phyloP scores from a whole-genome alignment of 2,113 vertebrate genomes.

The Poecile atricapillus region DNA sequence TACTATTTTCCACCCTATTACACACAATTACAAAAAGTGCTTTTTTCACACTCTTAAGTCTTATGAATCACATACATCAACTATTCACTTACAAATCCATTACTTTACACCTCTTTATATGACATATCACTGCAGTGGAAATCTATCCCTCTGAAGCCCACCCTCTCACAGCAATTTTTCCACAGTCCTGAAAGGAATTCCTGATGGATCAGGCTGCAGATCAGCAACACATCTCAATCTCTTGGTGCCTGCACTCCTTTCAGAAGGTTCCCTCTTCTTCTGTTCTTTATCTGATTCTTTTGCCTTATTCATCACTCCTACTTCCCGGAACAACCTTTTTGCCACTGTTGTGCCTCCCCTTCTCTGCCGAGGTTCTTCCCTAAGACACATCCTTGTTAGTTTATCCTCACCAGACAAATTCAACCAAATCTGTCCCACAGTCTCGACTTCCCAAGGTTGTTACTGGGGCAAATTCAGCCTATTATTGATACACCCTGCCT shows the following conservation, averaged over 20 bases:
- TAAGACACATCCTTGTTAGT: background rate
- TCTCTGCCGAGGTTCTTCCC: background rate
- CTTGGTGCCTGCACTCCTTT: background rate
- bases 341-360: background rate
- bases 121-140: background rate
- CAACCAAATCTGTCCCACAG: background rate
- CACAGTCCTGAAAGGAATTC: background rate
- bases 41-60: background rate
- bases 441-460: background rate
- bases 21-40: background rate
- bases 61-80: background rate
- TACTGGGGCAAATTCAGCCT: background rate
- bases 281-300: background rate
- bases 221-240: rapidly evolving
- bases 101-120: background rate
- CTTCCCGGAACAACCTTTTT: background rate
- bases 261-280: background rate
- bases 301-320: background rate
- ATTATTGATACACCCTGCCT: background rate
- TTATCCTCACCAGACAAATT: background rate
- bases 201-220: rapidly evolving
- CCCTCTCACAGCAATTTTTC: background rate
- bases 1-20: background rate
- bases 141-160: background rate
- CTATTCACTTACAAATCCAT: background rate